phyloP scores from a whole-genome alignment of 2,797 vertebrate genomes.

The Synanceia verrucosa region DNA sequence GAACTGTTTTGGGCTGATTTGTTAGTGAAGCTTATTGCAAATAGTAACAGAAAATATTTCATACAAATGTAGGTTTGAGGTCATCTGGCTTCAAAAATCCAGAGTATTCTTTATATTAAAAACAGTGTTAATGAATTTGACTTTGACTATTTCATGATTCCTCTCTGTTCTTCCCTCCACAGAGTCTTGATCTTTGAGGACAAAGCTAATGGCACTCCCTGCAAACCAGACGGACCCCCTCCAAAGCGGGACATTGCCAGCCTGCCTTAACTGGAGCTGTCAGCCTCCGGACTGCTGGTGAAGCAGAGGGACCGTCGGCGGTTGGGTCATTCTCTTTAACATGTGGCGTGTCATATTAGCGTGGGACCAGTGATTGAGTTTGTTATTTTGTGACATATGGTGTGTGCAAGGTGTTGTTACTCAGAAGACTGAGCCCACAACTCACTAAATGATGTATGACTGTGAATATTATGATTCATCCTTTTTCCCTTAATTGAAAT shows the following conservation, averaged over 20 bases:
- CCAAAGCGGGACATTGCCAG: constrained; percentile 96
- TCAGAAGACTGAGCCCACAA: constrained; percentile 53
- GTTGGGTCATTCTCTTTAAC: constrained; percentile 51
- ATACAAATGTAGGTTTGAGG: neutral
- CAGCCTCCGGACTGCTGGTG: constrained; percentile 23
- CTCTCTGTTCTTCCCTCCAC: constrained; percentile 23
- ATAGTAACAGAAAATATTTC: too few species aligned
- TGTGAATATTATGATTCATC: constrained; percentile 69
- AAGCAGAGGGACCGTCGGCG: constrained; percentile 47
- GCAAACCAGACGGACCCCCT: constrained; percentile 89
- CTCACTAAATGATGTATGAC: constrained; percentile 69
- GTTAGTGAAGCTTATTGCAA: neutral
- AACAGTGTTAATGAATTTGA: neutral
- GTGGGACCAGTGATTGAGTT: constrained; percentile 63
- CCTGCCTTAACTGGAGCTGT: constrained; percentile 84
- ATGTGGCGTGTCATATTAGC: constrained; percentile 60
- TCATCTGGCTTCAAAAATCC: neutral
- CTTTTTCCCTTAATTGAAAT: constrained; percentile 50
- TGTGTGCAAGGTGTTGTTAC: constrained; percentile 63
- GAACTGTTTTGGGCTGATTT: too few species aligned
- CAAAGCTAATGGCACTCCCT: constrained; percentile 87
- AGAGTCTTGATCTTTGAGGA: constrained; percentile 98
- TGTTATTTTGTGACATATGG: constrained; percentile 62
- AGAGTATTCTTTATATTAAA: neutral
- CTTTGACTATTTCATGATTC: neutral